Percentiles rank a stretch among this genome's conserved stretches.
These are phyloP conservation scores for Acheta domesticus DNA, from an alignment of 2,888 invertebrate genomes.

Conservation along the genomic window DNA sequence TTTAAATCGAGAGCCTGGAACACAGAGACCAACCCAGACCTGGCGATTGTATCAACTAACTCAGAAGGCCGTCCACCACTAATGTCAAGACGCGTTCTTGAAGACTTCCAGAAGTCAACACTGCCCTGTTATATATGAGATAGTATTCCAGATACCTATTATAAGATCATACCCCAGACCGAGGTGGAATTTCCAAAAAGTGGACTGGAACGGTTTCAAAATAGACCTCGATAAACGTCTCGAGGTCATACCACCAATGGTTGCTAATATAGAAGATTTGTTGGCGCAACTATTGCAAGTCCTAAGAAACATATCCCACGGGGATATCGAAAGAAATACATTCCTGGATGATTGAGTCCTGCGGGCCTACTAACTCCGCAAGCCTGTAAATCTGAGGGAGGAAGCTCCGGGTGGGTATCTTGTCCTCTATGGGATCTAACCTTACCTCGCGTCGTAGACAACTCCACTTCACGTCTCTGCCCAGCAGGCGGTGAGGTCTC, in stretches of 20 bases:
- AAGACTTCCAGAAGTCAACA: background rate
- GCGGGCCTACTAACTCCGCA: too few species aligned
- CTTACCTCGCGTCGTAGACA: too few species aligned
- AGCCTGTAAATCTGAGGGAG: too few species aligned
- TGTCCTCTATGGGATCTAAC: too few species aligned
- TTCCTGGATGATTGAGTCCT: too few species aligned
- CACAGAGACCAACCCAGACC: background rate
- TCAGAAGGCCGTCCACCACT: background rate
- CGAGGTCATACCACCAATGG: background rate
- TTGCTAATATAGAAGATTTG: background rate
- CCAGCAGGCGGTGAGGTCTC: too few species aligned
- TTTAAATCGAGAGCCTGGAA: background rate
- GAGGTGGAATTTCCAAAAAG: background rate
- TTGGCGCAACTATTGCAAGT: background rate
- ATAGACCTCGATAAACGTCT: background rate
- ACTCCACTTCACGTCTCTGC: too few species aligned
- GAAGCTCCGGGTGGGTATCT: too few species aligned
- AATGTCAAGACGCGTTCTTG: background rate
- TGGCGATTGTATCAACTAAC: background rate
- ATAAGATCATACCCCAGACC: background rate
- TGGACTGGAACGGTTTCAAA: background rate
- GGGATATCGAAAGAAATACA: conserved; percentile 18
- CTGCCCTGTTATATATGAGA: background rate
- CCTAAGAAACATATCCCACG: conserved; percentile 3
- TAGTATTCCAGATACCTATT: background rate